These are phyloP conservation scores for Drosophila repletoides DNA, from an alignment of 1,140 invertebrate species.

Conservation along the genomic window DNA sequence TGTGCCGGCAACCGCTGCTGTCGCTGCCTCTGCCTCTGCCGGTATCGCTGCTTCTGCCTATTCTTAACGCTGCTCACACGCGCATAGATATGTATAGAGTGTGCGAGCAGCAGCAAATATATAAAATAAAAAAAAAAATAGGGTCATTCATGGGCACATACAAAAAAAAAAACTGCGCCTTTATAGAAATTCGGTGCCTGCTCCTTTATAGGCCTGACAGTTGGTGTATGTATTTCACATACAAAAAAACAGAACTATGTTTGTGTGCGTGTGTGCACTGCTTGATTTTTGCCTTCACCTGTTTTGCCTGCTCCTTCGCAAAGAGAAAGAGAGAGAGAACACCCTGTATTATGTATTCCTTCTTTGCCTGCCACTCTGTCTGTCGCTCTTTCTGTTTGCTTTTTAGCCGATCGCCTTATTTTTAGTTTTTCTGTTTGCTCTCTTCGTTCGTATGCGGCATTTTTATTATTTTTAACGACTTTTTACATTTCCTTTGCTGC, in stretches of 20 bases:
- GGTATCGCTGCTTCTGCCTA: constrained; percentile 43
- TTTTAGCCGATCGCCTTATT: constrained; percentile 60
- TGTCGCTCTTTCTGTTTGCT: constrained; percentile 3
- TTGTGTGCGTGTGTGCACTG: background rate
- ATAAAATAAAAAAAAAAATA: constrained; percentile 57
- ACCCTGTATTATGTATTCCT: constrained; percentile 50
- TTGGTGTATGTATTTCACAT: constrained; percentile 10
- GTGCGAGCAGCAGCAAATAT: constrained; percentile 13
- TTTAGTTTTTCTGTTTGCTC: constrained; percentile 61
- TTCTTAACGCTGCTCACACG: constrained; percentile 40
- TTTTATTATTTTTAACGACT: constrained; percentile 16
- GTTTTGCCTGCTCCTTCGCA: constrained; percentile 37
- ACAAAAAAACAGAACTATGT: background rate
- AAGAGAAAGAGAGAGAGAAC: too few relatives aligned
- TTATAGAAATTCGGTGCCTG: constrained; percentile 16
- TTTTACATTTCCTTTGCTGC: constrained; percentile 30
- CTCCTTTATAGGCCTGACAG: constrained; percentile 32
- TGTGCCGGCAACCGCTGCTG: constrained; percentile 53
- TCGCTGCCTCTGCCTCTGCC: constrained; percentile 36
- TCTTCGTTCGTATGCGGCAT: constrained; percentile 41
- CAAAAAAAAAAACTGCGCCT: constrained; percentile 20
- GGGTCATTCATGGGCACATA: constrained; percentile 61
- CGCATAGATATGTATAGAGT: constrained; percentile 42
- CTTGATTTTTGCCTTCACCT: constrained; percentile 48
- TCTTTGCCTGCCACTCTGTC: constrained; percentile 13